These are phyloP conservation scores for Ectemnius lituratus DNA, from an alignment of 2,888 invertebrate genomes.

Conservation along the genomic window DNA sequence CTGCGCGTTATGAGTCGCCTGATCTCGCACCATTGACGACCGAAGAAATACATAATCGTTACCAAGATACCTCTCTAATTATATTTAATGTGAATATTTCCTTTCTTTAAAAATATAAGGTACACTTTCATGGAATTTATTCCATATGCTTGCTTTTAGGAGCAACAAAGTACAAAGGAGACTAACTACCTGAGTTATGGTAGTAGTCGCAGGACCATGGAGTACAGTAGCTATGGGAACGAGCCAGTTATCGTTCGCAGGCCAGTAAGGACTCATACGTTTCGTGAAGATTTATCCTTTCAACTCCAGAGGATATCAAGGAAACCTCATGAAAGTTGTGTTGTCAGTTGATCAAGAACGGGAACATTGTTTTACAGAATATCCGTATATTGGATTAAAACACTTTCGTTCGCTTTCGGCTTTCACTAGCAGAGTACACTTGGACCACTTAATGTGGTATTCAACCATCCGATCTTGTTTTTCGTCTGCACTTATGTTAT, in stretches of 20 bases:
- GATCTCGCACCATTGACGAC: conserved; percentile 62
- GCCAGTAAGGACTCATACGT: conserved; percentile 35
- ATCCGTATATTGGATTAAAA: background rate
- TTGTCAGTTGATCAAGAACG: conserved; percentile 60
- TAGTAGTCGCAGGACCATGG: conserved; percentile 70
- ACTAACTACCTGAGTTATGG: conserved; percentile 72
- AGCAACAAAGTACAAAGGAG: conserved; percentile 64
- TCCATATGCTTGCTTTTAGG: conserved; percentile 59
- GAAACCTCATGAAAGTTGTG: conserved; percentile 66
- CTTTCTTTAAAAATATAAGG: background rate
- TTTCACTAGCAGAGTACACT: background rate
- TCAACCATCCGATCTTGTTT: background rate
- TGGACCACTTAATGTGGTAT: background rate
- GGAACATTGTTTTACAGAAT: background rate
- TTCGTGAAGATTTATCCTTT: conserved; percentile 43
- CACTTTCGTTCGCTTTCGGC: no score
- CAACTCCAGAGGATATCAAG: conserved; percentile 61
- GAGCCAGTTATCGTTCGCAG: conserved; percentile 69
- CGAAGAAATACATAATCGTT: conserved; percentile 71
- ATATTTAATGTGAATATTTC: conserved; percentile 71
- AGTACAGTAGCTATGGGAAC: conserved; percentile 75
- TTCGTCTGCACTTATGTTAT: background rate
- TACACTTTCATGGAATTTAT: background rate
- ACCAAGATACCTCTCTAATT: conserved; percentile 72
- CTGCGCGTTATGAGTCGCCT: conserved; percentile 68